Conservation (phyloP, 2,888 invertebrate genomes). For the Malacosoma neustria region DNA sequence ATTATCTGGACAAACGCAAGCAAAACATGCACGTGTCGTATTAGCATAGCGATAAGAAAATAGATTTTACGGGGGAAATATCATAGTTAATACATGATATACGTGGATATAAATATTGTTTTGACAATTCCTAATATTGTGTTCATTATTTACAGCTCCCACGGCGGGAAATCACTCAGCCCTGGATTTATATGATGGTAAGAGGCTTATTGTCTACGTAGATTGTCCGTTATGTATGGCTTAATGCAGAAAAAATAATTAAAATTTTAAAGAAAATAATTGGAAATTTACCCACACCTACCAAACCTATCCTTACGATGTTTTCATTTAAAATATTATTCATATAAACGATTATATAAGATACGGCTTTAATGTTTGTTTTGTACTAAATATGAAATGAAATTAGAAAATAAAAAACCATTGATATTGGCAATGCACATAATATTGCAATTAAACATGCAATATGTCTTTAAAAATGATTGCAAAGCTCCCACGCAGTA, state of each 20-base stretch:
- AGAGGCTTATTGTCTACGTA: conserved; percentile 19
- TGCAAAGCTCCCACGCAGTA: too few relatives aligned
- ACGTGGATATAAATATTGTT: neutral
- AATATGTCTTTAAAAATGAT: too few relatives aligned
- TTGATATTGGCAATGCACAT: neutral
- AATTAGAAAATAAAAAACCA: neutral
- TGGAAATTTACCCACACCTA: too few relatives aligned
- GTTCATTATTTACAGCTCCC: conserved; percentile 78
- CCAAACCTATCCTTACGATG: too few relatives aligned
- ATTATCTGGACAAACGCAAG: conserved; percentile 20
- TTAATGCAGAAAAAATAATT: too few relatives aligned
- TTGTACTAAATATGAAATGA: neutral
- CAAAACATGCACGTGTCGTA: conserved; percentile 30
- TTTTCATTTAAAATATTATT: too few relatives aligned
- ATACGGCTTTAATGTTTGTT: too few relatives aligned
- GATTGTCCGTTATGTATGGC: too few relatives aligned
- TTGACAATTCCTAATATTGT: neutral
- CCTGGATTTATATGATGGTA: conserved; percentile 78
- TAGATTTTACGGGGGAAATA: conserved; percentile 5
- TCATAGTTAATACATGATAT: neutral
- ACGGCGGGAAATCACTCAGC: conserved; percentile 77
- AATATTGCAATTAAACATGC: too few relatives aligned
- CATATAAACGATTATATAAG: too few relatives aligned
- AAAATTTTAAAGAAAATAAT: too few relatives aligned
- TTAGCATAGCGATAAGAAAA: conserved; percentile 25